Conservation (phyloP, 1,140 invertebrate species). For the Diachasma alloeum region DNA sequence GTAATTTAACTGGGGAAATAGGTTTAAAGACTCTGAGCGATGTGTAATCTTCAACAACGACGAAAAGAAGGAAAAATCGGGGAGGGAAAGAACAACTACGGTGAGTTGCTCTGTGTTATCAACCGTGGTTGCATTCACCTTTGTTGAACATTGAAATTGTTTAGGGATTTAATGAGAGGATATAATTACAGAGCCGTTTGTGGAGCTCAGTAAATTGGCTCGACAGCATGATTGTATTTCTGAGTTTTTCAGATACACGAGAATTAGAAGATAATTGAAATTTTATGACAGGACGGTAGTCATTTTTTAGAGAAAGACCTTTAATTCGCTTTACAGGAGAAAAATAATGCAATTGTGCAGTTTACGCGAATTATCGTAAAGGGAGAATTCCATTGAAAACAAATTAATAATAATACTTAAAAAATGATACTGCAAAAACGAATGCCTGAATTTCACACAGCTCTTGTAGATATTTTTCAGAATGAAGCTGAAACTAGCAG, state of each 20-base stretch:
- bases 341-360: too few relatives aligned
- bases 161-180: conserved; percentile 28
- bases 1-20: neutral
- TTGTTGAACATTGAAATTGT: conserved; percentile 32
- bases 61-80: neutral
- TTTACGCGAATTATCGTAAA: too few relatives aligned
- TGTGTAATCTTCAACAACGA: neutral
- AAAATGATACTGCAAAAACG: too few relatives aligned
- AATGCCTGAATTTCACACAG: too few relatives aligned
- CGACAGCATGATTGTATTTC: neutral
- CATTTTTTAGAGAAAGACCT: too few relatives aligned
- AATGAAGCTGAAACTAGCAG: too few relatives aligned
- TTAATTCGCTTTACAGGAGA: too few relatives aligned
- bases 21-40: neutral
- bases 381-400: too few relatives aligned
- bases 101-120: neutral
- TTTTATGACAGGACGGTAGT: neutral
- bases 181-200: conserved; percentile 35
- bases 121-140: neutral
- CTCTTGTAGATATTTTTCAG: too few relatives aligned
- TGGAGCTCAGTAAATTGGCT: neutral
- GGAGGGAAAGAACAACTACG: neutral
- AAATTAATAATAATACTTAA: too few relatives aligned
- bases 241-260: neutral
- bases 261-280: neutral